Conservation (phyloP, 2,113 vertebrate genomes). For the Corythaeola cristata region DNA sequence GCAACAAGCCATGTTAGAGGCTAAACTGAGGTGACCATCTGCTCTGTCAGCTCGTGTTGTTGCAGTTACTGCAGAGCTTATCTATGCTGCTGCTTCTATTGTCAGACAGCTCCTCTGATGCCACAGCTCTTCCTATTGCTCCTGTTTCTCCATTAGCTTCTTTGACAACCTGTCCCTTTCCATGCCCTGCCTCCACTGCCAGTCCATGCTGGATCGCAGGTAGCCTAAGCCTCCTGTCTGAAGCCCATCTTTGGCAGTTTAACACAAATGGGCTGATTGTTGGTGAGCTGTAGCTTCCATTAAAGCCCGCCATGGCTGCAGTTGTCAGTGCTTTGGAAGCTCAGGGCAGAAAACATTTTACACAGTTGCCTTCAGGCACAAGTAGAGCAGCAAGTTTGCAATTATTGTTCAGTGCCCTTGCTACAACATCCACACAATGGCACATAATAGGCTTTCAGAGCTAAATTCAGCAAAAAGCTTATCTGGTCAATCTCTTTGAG, state of each 20-base stretch:
- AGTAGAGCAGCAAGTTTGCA: background rate
- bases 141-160: background rate
- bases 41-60: background rate
- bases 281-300: background rate
- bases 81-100: background rate
- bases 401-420: background rate
- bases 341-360: background rate
- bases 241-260: background rate
- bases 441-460: background rate
- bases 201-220: background rate
- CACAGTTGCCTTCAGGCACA: background rate
- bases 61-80: constrained; percentile 14
- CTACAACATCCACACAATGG: background rate
- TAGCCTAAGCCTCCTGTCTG: background rate
- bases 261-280: background rate
- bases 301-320: background rate
- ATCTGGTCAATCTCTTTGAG: background rate
- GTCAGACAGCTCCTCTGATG: background rate
- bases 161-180: background rate
- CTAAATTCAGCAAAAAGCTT: background rate
- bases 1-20: constrained; percentile 37
- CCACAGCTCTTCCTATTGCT: background rate
- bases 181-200: background rate
- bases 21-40: constrained; percentile 64
- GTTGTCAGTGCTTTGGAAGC: background rate